phyloP scores from a whole-genome alignment of 2,113 vertebrate genomes.

The Turnix velox region DNA sequence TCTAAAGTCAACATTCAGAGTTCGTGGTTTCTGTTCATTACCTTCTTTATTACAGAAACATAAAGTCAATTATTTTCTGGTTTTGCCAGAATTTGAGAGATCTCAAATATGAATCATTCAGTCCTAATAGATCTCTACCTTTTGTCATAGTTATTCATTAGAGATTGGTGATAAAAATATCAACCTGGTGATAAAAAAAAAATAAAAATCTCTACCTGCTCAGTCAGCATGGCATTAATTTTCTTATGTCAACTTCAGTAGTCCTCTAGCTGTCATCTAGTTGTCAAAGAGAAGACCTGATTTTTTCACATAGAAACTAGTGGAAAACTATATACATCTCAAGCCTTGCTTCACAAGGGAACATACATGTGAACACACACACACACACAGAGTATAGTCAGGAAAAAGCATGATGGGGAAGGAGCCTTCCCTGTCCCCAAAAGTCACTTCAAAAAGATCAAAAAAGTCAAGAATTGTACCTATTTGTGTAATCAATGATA shows the following conservation, averaged over 20 bases:
- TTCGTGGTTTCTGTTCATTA: too few relatives aligned
- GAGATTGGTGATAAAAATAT: neutral
- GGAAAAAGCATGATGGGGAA: neutral
- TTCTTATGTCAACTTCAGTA: neutral
- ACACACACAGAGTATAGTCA: rapidly evolving
- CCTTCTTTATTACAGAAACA: neutral
- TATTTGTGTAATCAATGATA: neutral
- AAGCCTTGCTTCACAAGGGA: neutral
- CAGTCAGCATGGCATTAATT: neutral
- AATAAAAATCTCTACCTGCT: neutral
- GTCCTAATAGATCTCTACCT: neutral
- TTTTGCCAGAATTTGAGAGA: neutral
- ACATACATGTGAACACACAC: neutral
- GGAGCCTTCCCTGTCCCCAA: rapidly evolving
- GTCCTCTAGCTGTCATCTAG: neutral
- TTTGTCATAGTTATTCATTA: neutral
- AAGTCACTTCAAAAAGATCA: neutral
- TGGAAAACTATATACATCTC: neutral
- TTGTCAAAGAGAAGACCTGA: neutral
- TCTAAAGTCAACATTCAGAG: neutral
- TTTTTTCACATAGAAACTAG: neutral
- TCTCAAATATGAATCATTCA: neutral
- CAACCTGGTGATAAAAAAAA: neutral
- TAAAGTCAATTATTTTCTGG: neutral
- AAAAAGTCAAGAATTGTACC: neutral